Evolutionary conservation across 2,797 vertebrate species (phyloP).

Genomic region (Enoplosus armatus): DNA sequence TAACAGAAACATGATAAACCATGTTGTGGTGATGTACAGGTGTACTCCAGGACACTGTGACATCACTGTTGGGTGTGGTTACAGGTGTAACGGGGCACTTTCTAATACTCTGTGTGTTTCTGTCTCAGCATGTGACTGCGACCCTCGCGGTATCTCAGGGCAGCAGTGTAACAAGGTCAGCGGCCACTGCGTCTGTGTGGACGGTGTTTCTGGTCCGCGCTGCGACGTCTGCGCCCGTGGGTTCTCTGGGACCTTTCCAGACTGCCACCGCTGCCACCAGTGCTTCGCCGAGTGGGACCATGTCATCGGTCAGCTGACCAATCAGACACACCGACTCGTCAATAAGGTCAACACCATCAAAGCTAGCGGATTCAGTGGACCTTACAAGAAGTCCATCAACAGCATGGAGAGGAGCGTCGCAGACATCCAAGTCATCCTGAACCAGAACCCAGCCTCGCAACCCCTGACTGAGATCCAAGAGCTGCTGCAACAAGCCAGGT

Average conservation of each 20-base stretch:
- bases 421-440: constrained; percentile 87
- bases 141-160: constrained; percentile 88
- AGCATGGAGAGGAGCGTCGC: constrained; percentile 89
- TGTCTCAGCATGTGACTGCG: constrained; percentile 92
- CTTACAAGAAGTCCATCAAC: constrained; percentile 88
- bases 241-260: constrained; percentile 91
- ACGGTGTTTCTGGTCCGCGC: constrained; percentile 89
- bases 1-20: background rate
- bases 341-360: constrained; percentile 91
- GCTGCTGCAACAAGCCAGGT: constrained; percentile 95
- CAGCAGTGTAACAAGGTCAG: constrained; percentile 90
- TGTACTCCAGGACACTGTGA: background rate
- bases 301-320: constrained; percentile 89
- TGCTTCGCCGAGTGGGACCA: constrained; percentile 95
- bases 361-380: constrained; percentile 90
- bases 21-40: background rate
- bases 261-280: constrained; percentile 93
- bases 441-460: constrained; percentile 91
- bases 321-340: constrained; percentile 92
- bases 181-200: constrained; percentile 91
- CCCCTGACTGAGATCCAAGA: constrained; percentile 91
- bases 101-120: background rate
- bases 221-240: constrained; percentile 94
- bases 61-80: background rate
- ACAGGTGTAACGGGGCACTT: background rate